A percentile compares a stretch with the other conserved stretches of the same genome.
Evolutionary conservation across 2,888 invertebrate genomes (phyloP).

Genomic region (Lissocephala sabroskyi): DNA sequence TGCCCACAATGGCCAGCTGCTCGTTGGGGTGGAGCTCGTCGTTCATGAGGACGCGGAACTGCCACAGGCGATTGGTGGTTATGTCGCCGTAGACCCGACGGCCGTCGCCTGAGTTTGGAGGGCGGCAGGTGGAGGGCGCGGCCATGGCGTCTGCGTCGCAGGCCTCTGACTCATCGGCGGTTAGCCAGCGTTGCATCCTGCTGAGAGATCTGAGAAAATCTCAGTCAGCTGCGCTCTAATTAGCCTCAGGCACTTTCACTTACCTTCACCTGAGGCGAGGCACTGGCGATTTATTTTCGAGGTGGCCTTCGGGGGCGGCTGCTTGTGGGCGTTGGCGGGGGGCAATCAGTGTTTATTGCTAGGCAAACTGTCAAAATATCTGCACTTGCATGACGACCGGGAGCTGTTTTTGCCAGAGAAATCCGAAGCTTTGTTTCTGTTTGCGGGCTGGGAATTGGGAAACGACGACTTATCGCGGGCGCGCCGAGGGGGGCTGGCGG

Average conservation of each 20-base stretch:
- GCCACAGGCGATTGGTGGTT: constrained; percentile 69
- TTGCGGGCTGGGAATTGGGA: too few species aligned
- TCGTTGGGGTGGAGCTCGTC: constrained; percentile 76
- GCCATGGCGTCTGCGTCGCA: constrained; percentile 61
- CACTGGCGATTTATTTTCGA: constrained; percentile 11
- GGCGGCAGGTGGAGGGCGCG: constrained; percentile 35
- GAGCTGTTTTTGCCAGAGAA: too few species aligned
- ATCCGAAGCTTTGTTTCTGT: too few species aligned
- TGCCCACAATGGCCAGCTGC: constrained; percentile 81
- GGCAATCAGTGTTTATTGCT: too few species aligned
- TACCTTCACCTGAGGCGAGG: background rate
- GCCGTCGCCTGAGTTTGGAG: constrained; percentile 15
- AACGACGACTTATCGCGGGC: too few species aligned
- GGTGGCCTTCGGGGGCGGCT: too few species aligned
- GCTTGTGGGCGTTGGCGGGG: too few species aligned
- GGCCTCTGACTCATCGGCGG: constrained; percentile 73
- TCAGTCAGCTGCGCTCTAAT: too few species aligned
- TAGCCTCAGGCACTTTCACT: constrained; percentile 4
- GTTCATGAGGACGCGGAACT: constrained; percentile 75
- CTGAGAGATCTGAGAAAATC: background rate
- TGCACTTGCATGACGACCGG: too few species aligned
- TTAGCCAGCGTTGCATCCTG: constrained; percentile 79
- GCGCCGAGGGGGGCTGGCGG: too few species aligned
- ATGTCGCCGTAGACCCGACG: constrained; percentile 47
- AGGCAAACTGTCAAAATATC: too few species aligned